Evolutionary conservation across 1,140 invertebrate species (phyloP).

Genomic region (Tetranychus urticae): DNA sequence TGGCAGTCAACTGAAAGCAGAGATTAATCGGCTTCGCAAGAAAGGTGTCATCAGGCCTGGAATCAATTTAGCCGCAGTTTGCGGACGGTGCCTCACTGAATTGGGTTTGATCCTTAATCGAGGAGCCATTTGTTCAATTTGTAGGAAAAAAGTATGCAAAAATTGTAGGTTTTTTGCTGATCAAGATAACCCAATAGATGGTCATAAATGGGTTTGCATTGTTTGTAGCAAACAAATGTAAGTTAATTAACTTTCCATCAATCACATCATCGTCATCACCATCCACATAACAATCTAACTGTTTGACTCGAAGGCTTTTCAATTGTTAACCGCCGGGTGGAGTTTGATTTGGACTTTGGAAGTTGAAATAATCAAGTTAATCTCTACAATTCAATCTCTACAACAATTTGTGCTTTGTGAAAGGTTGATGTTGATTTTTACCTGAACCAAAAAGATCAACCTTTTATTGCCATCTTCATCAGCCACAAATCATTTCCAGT

Average conservation of each 20-base stretch:
- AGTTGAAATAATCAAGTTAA: too few species aligned
- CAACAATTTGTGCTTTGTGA: too few species aligned
- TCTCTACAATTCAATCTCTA: too few species aligned
- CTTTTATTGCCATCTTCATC: too few species aligned
- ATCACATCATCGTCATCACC: too few species aligned
- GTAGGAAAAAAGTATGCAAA: constrained; percentile 43
- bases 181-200: constrained; percentile 9
- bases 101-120: constrained; percentile 47
- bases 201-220: constrained; percentile 42
- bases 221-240: constrained; percentile 48
- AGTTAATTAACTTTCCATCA: constrained; percentile 20
- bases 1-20: constrained; percentile 11
- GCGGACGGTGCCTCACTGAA: constrained; percentile 38
- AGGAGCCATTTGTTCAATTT: constrained; percentile 39
- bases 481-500: too few species aligned
- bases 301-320: too few species aligned
- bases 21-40: constrained; percentile 11
- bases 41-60: constrained; percentile 11
- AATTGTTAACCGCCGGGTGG: too few species aligned
- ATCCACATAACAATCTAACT: too few species aligned
- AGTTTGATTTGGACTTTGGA: too few species aligned
- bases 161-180: constrained; percentile 35
- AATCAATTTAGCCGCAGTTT: constrained; percentile 23
- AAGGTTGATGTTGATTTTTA: too few species aligned
- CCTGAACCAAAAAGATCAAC: too few species aligned